These are phyloP conservation scores for Heliconius ismenius DNA, from an alignment of 2,888 invertebrate species.

Conservation along the genomic window DNA sequence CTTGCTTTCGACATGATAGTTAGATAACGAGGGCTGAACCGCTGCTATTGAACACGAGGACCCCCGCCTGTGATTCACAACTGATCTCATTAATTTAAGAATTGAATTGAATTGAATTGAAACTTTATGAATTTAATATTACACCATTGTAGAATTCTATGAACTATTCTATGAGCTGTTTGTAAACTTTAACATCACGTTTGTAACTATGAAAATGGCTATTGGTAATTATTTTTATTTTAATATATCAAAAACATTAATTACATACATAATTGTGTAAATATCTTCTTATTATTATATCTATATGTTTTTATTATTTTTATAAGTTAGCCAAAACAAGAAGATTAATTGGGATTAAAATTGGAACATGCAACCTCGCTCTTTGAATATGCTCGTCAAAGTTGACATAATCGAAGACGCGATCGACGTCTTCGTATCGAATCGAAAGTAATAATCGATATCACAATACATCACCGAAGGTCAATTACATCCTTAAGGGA, in stretches of 20 bases:
- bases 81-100: conserved; percentile 46
- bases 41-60: conserved; percentile 48
- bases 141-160: conserved; percentile 35
- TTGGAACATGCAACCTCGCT: conserved; percentile 43
- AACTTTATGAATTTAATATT: conserved; percentile 40
- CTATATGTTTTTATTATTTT: conserved; percentile 4
- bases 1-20: conserved; percentile 75
- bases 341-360: conserved; percentile 34
- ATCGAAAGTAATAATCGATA: conserved; percentile 62
- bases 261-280: background rate
- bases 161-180: background rate
- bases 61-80: conserved; percentile 46
- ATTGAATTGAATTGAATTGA: conserved; percentile 19
- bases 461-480: conserved; percentile 62
- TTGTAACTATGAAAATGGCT: background rate
- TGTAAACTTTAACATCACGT: background rate
- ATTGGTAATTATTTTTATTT: background rate
- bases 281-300: no score
- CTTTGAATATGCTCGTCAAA: conserved; percentile 52
- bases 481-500: conserved; percentile 67
- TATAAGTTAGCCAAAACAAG: conserved; percentile 23
- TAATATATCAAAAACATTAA: background rate
- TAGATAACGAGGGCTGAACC: conserved; percentile 61
- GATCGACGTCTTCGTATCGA: conserved; percentile 49
- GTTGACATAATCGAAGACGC: conserved; percentile 54